Evolutionary conservation across 92 coral and sea anemone genomes (phyloP), one percentile per base, ranked within the genome.

Genomic region (Phenganax subtilis): DNA sequence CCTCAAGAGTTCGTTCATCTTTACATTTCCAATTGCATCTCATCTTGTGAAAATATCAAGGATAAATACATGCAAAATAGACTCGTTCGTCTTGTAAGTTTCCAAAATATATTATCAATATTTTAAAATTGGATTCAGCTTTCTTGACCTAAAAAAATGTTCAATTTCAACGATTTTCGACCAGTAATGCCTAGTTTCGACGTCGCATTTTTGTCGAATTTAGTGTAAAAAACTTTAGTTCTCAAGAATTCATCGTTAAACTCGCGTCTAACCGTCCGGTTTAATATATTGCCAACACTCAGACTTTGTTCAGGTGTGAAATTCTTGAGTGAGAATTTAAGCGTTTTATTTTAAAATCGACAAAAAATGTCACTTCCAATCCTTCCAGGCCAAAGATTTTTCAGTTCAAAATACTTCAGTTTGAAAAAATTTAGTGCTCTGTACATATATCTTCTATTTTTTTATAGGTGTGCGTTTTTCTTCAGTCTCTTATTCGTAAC

Each of bases 21-120:
- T 60, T 94, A 94, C 78, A 91, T 94, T 62, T 94, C 97, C 12
- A 94, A 94, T 86, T 94, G 97, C 77, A 94, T 94, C 79, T 94
- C 97, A 0, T 92, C 98, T 15, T 94, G 98, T 84, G 98, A 94
- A 77, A 94, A 88, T 54, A 88, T 94, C 74, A 94, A 94, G 85
- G 98, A 94, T 82, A 92, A 94, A 83, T 92, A 94, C 89, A 94
- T 92, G 97, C 98, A 94, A 86, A 94, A 92, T 85, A 80, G 98
- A 56, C 89, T 94, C 12, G 98, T 94, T 51, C 88, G 98, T 70
- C 87, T 94, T 90, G 98, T 94, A 69, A 89, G 97, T 89, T 51
- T 4, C 52, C 31, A 28, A 37, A 37, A 37, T 37, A 5, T 37
- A 5, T 37, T 20, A 14, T 4, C 55, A 55, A 15, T 17, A 61